Evolutionary conservation across 30 jellyfish, hydroid and myxozoan genomes (phyloP), one percentile per base, ranked within the genome.

Genomic region (Pseudorhiza aurosa): DNA sequence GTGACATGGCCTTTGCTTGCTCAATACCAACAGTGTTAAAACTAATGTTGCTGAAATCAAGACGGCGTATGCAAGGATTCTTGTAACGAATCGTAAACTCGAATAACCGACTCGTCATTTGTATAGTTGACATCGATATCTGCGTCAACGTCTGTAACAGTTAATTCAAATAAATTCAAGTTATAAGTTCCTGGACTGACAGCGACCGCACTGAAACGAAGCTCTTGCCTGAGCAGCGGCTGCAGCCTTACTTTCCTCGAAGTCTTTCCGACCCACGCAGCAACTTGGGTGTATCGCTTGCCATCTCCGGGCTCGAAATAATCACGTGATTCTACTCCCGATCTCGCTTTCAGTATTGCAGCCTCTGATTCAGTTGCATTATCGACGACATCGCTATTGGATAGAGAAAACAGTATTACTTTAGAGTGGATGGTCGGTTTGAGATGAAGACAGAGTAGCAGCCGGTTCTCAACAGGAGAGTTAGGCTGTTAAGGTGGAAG

Each of bases 261-360:
- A 12, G 91, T 65, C 29, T 79, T 79, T 12, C 91, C 83, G 11
- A 79, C 44, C 91, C 91, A 79, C 14, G 59, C 65, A 4, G 25
- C 45, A 8, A 79, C 58, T 15, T 24, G 18, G n/a, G 56, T 19
- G 68, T 43, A 64, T 31, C 30, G 67, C 37, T 51, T 51, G 25
- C 57, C 27, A 18, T 76, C 79, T 1, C 62, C 60, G 8, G 35
- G 19, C 1, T 46, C 44, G 35, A 21, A 35, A 7, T 71, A 33
- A 26, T 53, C 67, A 53, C 14, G 33, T 4, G 35, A 21, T 53
- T 53, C 67, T 6, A 22, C 14, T 22, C 24, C 67, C 24, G 67
- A 14, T 53, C 35, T 43, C 22, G 87, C 9, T 5, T 55, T 32
- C 21, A 75, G 72, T 22, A 32, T 59, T 18, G 88, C 88, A 75